phyloP scores from a whole-genome alignment of 2,113 vertebrate genomes.

The Vicugna pacos region DNA sequence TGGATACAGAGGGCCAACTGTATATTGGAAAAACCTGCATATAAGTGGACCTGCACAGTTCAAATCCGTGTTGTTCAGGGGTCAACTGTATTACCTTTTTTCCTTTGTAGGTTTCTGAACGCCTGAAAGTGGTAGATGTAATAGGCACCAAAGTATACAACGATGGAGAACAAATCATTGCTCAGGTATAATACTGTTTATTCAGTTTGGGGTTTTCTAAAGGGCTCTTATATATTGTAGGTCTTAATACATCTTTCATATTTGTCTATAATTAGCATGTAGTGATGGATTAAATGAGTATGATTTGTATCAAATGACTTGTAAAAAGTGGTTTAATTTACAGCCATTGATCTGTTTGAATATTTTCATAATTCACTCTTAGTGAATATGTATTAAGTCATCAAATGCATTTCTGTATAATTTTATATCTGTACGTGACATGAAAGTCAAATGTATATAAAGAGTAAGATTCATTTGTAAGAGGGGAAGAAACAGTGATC shows the following conservation, averaged over 20 bases:
- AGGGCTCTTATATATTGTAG: background rate
- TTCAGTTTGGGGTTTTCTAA: slow-evolving; percentile 29
- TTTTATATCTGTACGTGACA: background rate
- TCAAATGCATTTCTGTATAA: slow-evolving; percentile 44
- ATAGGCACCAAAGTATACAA: slow-evolving; percentile 95
- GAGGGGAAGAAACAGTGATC: background rate
- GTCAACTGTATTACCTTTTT: slow-evolving; percentile 37
- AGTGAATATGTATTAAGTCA: slow-evolving; percentile 52
- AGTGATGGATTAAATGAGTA: slow-evolving; percentile 40
- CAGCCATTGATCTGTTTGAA: slow-evolving; percentile 7
- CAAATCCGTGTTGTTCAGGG: background rate
- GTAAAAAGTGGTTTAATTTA: slow-evolving; percentile 54
- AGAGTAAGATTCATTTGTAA: background rate
- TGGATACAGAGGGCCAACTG: background rate
- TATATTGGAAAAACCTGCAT: background rate
- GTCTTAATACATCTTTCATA: background rate
- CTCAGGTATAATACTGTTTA: slow-evolving; percentile 91
- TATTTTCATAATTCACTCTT: slow-evolving; percentile 36
- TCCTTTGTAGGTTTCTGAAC: slow-evolving; percentile 93
- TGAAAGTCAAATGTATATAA: background rate
- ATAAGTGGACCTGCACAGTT: background rate
- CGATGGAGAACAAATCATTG: slow-evolving; percentile 97
- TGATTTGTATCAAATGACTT: background rate
- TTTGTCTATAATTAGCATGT: background rate
- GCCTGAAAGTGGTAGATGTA: slow-evolving; percentile 99